Evolutionary conservation across 1,140 invertebrate species (phyloP).

Genomic region (Periplaneta americana): DNA sequence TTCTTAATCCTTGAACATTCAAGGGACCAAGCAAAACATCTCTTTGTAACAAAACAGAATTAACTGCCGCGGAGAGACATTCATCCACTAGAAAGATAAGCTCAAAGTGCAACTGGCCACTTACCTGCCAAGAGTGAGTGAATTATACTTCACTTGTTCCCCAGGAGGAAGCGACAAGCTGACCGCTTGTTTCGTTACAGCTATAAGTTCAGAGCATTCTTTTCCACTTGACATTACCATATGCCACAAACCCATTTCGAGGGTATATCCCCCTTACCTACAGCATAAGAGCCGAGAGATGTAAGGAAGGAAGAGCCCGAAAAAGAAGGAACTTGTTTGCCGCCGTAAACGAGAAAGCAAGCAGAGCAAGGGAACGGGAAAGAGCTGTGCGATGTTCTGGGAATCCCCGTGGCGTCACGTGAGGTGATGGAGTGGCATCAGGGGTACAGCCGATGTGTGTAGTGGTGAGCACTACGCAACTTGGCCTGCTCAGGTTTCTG

Average conservation of each 20-base stretch:
- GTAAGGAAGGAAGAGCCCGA: not conserved
- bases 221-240: not conserved
- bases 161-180: not conserved
- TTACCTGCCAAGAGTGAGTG: not conserved
- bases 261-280: not conserved
- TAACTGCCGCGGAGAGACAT: no score
- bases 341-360: not conserved
- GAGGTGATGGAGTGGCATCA: not conserved
- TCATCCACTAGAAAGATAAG: no score
- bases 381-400: conserved; percentile 1
- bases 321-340: not conserved
- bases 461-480: no score
- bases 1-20: no score
- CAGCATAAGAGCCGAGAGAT: no score
- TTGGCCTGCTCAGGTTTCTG: no score
- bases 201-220: not conserved
- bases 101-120: no score
- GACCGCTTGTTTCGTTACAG: not conserved
- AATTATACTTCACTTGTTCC: not conserved
- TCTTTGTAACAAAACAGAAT: no score
- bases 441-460: not conserved
- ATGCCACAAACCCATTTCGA: not conserved
- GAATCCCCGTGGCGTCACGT: conserved; percentile 1
- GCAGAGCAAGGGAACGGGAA: not conserved
- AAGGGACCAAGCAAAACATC: no score